A percentile compares a stretch with the other conserved stretches of the same genome.
Conservation (phyloP, 2,113 vertebrate genomes). For the Takifugu bimaculatus region DNA sequence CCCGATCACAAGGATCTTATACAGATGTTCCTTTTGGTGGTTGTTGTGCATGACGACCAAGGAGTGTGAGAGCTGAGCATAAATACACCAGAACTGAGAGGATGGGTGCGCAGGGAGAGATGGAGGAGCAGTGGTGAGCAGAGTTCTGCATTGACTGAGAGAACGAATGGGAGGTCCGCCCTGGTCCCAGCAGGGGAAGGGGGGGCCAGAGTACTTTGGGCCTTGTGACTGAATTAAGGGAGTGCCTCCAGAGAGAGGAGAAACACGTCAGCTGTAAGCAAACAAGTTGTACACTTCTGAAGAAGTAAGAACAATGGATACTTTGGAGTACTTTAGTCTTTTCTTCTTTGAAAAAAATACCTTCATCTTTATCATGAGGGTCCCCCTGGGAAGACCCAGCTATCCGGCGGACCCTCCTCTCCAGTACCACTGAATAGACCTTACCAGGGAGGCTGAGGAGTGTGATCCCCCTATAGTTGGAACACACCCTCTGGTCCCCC, state of each 20-base stretch:
- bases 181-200: slow-evolving; percentile 23
- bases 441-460: too few species aligned
- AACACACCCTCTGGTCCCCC: too few species aligned
- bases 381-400: too few species aligned
- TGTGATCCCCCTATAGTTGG: too few species aligned
- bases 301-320: too few species aligned
- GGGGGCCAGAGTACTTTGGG: slow-evolving; percentile 26
- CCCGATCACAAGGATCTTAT: slow-evolving; percentile 94
- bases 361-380: too few species aligned
- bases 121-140: slow-evolving; percentile 5
- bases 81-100: slow-evolving; percentile 49
- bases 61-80: slow-evolving; percentile 60
- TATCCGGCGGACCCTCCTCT: too few species aligned
- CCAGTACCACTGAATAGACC: too few species aligned
- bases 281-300: too few species aligned
- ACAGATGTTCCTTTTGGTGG: slow-evolving; percentile 87
- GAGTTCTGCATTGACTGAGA: slow-evolving; percentile 12
- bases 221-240: slow-evolving; percentile 62
- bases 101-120: slow-evolving; percentile 1
- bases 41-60: slow-evolving; percentile 84
- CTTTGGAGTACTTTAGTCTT: too few species aligned
- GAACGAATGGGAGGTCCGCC: slow-evolving; percentile 34
- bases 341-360: too few species aligned
- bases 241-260: background rate
- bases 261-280: too few species aligned